phyloP scores from a whole-genome alignment of 2,888 invertebrate genomes.

The Mimumesa dahlbomi region DNA sequence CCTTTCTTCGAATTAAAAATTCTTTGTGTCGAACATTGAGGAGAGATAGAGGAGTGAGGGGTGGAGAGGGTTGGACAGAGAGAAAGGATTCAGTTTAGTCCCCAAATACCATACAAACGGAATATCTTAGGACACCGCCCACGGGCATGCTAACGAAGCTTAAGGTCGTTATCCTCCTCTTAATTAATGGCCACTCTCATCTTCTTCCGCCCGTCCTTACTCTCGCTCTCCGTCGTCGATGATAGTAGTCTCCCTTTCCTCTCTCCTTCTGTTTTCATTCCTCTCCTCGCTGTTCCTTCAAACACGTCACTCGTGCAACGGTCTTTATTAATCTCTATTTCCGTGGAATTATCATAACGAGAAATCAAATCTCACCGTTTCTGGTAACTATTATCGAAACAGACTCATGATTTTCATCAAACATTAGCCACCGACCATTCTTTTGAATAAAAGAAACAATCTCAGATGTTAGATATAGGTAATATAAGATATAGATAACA shows the following conservation, averaged over 20 bases:
- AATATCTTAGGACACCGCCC: conserved; percentile 54
- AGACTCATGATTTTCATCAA: no score
- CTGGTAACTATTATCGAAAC: no score
- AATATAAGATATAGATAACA: no score
- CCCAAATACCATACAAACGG: conserved; percentile 31
- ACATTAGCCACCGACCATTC: no score
- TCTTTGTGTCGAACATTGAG: background rate
- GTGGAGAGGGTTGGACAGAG: background rate
- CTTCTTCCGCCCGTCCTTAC: conserved; percentile 61
- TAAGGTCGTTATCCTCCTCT: conserved; percentile 63
- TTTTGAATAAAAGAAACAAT: no score
- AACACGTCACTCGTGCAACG: no score
- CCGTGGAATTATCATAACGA: no score
- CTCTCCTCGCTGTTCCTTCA: conserved; percentile 1
- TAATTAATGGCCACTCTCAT: conserved; percentile 65
- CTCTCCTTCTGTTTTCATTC: conserved; percentile 4
- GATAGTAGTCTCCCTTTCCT: conserved; percentile 20
- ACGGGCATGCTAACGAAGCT: conserved; percentile 61
- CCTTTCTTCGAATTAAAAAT: conserved; percentile 39
- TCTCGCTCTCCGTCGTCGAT: conserved; percentile 57
- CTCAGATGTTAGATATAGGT: no score
- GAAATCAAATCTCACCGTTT: no score
- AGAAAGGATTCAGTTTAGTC: conserved; percentile 28
- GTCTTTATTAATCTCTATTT: no score
- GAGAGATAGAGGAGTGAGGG: background rate